Evolutionary conservation across 2,113 vertebrate genomes (phyloP), one percentile per base, ranked within the genome.

Genomic region (Polypterus senegalus): DNA sequence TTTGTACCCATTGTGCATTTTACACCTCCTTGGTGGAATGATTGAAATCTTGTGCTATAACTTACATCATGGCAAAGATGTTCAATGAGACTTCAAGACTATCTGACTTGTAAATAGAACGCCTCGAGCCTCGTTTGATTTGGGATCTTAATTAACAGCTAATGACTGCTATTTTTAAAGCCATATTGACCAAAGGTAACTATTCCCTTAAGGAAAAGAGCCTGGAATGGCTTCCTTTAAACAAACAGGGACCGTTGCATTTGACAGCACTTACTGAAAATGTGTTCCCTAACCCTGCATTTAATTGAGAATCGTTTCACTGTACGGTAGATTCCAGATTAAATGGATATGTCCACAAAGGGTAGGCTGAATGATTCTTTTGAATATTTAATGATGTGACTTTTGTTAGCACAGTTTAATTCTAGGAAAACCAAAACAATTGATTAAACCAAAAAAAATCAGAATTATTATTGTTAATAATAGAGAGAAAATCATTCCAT

Each of bases 121-220:
- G 52, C 44, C 45, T 46, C 53, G 27, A 46, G 47, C 54, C 43
- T 60, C 43, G 46, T 49, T 47, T 4, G 46, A 52, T 44, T 48
- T 59, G 58, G 53, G 46, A 6, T 27, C 47, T 11, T 59, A 43
- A 51, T 60, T 47, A 64, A 51, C 58, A 49, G 47, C 46, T 69
- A 65, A 66, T 67, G 58, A 3, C 63, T 65, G 2, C 66, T 70
- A 60, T 67, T 59, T 3, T 70, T 54, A 48, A 59, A 76, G 63
- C 63, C 3, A 5, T 57, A 49, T 60, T 54, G 46, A 63, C 7
- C 59, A 27, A 69, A 74, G 63, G 7, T 48, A 53, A 58, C 57
- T 8, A 49, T 49, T 8, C 68, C 59, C 71, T 27, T 47, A 60
- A 48, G 63, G 43, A 61, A 63, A 73, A 27, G 45, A 53, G 58